Evolutionary conservation across 2,797 vertebrate species (phyloP).

Genomic region (Rhinella marina): DNA sequence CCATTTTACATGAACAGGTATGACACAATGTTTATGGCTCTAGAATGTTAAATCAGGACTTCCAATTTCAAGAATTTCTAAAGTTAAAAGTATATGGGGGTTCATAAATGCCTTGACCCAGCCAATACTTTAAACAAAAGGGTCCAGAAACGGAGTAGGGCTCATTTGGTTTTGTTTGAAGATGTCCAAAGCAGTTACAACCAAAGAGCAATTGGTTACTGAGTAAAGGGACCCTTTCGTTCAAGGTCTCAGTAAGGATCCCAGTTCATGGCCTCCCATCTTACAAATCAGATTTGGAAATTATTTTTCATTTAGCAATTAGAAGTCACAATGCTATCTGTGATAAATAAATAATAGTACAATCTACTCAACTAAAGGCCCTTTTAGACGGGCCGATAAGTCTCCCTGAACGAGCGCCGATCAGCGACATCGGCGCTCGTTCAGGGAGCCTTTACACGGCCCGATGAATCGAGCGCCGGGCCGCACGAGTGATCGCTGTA

Average conservation of each 20-base stretch:
- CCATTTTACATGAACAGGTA: background rate
- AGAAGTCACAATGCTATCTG: too few species aligned
- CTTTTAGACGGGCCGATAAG: too few species aligned
- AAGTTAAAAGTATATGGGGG: background rate
- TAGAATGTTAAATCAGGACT: background rate
- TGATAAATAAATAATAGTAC: too few species aligned
- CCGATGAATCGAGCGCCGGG: too few species aligned
- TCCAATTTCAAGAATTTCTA: background rate
- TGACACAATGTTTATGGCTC: background rate
- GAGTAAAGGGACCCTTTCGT: background rate
- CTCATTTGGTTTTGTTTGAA: background rate
- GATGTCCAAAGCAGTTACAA: background rate
- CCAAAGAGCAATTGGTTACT: background rate
- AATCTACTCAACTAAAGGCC: background rate
- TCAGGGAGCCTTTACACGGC: too few species aligned
- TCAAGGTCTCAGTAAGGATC: background rate
- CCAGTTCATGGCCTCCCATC: too few species aligned
- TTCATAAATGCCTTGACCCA: background rate
- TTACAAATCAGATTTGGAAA: too few species aligned
- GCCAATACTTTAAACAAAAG: background rate
- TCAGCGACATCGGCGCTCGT: too few species aligned
- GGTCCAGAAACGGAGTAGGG: background rate
- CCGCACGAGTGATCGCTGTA: too few species aligned
- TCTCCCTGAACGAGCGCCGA: too few species aligned
- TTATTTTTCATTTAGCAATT: too few species aligned